These are phyloP conservation scores for Eupithecia subumbrata DNA, from an alignment of 2,888 invertebrate species.

Conservation along the genomic window DNA sequence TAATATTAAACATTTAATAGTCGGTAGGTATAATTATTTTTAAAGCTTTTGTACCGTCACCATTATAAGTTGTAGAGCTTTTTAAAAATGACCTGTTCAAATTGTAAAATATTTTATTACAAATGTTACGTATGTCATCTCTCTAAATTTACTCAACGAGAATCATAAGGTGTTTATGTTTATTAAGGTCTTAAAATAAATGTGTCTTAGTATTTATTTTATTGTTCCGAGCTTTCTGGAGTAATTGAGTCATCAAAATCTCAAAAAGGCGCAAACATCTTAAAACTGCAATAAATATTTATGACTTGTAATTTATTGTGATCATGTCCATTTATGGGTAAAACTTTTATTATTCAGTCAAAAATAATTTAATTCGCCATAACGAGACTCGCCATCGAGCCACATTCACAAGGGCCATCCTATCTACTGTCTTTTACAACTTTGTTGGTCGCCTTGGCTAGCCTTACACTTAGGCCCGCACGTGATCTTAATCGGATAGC, in stretches of 20 bases:
- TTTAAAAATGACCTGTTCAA: neutral
- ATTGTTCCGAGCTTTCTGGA: conserved; percentile 58
- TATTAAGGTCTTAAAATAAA: neutral
- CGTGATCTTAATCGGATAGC: no score
- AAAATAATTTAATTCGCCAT: neutral
- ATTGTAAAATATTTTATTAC: neutral
- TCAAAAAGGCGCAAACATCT: conserved; percentile 51
- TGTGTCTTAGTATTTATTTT: conserved; percentile 44
- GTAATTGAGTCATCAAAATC: conserved; percentile 67
- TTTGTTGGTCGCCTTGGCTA: neutral
- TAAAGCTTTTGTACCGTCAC: neutral
- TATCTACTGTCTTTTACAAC: neutral
- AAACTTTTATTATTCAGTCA: conserved; percentile 33
- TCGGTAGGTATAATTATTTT: neutral
- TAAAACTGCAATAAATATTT: conserved; percentile 55
- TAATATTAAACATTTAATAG: neutral
- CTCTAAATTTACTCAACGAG: neutral
- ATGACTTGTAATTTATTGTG: neutral
- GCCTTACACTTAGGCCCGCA: no score
- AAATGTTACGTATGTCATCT: neutral
- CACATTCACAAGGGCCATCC: neutral
- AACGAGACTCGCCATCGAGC: neutral
- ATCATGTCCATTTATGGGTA: neutral
- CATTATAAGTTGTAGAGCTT: neutral
- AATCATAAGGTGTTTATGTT: neutral